These are phyloP conservation scores for Labia minor DNA, from an alignment of 2,888 invertebrate species.

Conservation along the genomic window DNA sequence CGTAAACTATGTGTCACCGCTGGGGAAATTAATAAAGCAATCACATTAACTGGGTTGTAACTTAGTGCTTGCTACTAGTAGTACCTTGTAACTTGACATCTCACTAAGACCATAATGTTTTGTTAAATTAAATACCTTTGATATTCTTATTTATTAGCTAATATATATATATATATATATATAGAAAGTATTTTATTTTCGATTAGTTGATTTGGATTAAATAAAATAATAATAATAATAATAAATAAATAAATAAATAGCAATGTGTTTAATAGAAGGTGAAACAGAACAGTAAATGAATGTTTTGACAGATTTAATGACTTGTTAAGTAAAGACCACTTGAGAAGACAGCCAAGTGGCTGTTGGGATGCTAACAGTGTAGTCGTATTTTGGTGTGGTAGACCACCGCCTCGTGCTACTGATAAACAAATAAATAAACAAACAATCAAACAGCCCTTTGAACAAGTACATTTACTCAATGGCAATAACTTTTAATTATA, in stretches of 20 bases:
- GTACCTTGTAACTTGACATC: not conserved
- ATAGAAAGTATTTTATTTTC: no score
- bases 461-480: not conserved
- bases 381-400: not conserved
- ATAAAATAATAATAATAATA: no score
- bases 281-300: not conserved
- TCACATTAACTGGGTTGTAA: not conserved
- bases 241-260: no score
- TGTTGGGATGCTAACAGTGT: not conserved
- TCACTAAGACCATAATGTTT: no score
- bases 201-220: no score
- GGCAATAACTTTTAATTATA: no score
- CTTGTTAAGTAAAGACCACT: not conserved
- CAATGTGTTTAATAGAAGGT: no score
- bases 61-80: not conserved
- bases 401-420: not conserved
- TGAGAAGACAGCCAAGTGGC: not conserved
- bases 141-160: no score
- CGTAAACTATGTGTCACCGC: not conserved
- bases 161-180: no score
- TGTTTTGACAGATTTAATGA: slow-evolving; percentile 6
- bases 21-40: slow-evolving; percentile 1
- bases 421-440: not conserved
- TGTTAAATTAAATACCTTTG: no score
- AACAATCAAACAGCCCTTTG: not conserved